Base-by-base conservation (phyloP, 2,113 vertebrate species). In the Dipodomys ordii region DNA sequence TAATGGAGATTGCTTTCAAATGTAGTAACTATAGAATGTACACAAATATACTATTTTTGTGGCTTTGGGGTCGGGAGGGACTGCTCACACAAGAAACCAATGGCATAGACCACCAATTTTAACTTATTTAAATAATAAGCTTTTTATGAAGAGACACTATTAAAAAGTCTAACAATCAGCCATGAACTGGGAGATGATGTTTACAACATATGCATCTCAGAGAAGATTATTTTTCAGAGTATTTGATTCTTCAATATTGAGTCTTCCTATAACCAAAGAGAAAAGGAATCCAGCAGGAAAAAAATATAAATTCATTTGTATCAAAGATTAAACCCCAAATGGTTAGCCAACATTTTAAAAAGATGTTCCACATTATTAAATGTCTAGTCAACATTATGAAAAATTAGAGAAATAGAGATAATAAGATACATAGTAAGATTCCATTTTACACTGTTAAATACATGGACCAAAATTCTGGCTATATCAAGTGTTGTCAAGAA, bases 341-440 rank as follows among this genome's bases (percentile, higher is more conserved):
- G 28, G 12, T 1, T 69, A 64, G 32, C n/a, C 62, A 62, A 81
- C 28, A 67, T 27, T 74, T 90, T 3, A 84, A 81, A 91, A 77
- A 39, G 62, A 90, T 32, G 16, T 6, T 39, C 39, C 39, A 39
- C 39, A 39, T 39, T 39, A 39, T 6, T 39, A 39, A 39, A 39
- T 39, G 39, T 39, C 39, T 39, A 39, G 39, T 79, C 68, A 83
- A 67, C 12, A 15, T 92, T 60, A 94, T 80, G 91, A 87, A 87
- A 92, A 97, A 28, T 68, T 67, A 67, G 11, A 91, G 32, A 82
- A 69, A 46, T 80, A 39, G 23, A 85, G 82, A 79, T 73, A 53
- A 13, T 67, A 82, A 85, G 10, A 44, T 64, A 69, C 74, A 82
- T n/a, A 49, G 39, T 39, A 57, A 90, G 60, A 79, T 85, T 46